Evolutionary conservation across 2,113 vertebrate species (phyloP), one percentile per base, ranked within the genome.

Genomic region (Nothoprocta perdicaria): DNA sequence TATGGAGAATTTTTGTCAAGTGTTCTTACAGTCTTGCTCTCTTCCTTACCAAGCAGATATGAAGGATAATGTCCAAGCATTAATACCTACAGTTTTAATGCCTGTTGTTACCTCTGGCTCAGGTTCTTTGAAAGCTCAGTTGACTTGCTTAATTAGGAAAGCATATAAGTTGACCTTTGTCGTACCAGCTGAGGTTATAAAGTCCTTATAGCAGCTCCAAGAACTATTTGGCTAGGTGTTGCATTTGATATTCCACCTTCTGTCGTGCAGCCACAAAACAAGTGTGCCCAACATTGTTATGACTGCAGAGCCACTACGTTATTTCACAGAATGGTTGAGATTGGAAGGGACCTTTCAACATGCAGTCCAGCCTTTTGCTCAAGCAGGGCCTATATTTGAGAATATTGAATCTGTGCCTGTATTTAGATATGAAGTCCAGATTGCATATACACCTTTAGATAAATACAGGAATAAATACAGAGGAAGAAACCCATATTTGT

Each of bases 401-500:
- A 55, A 67, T 61, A 52, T 41, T 45, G 1, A 31, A 24, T 29
- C 18, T 5, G 6, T 12, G 12, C 15, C 41, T 66, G 5, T 31
- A 33, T 1, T 3, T 0, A 0, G 66, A 57, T 50, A 63, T 27
- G 26, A 77, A 82, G 80, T 24, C 9, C 6, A 35, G 10, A 18
- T 12, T 5, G 5, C 23, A 1, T 52, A 50, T 38, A 62, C 21
- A 38, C 24, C 9, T 35, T 29, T 29, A 53, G 52, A 19, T 61
- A 38, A 35, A 62, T 61, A 24, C 60, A 61, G 35, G 19, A 35
- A 35, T 35, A 29, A 29, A 38, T 62, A 38, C 11, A 61, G 8
- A 17, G 22, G 7, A 38, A 62, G 40, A 35, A 26, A 68, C 43
- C n/a, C 22, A 7, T 10, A 14, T 78, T 17, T 57, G 10, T 63